A percentile compares a stretch with the other conserved stretches of the same genome.
Conservation (phyloP, 2,797 vertebrate species). For the Philypnodon macrostomus region DNA sequence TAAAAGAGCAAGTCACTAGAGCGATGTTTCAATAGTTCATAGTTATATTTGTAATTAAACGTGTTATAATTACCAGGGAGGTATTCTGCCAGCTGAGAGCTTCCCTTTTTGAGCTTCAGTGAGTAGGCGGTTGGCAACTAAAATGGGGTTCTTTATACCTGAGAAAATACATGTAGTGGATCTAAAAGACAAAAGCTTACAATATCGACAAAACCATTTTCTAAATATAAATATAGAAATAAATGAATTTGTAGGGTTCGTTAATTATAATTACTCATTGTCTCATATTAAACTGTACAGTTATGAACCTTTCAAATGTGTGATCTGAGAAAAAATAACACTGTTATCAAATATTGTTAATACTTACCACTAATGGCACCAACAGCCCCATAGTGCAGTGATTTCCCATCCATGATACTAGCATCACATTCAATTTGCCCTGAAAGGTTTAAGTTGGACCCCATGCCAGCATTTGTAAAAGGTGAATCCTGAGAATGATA, state of each 20-base stretch:
- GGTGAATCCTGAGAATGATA: slow-evolving; percentile 88
- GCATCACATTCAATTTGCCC: slow-evolving; percentile 98
- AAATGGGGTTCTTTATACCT: slow-evolving; percentile 98
- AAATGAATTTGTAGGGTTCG: too few relatives aligned
- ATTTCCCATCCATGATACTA: slow-evolving; percentile 98
- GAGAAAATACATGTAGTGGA: slow-evolving; percentile 8
- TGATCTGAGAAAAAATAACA: too few relatives aligned
- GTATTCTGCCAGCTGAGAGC: slow-evolving; percentile 96
- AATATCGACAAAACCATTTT: too few relatives aligned
- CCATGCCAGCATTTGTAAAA: slow-evolving; percentile 97
- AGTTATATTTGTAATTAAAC: slow-evolving; percentile 15
- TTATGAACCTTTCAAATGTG: too few relatives aligned
- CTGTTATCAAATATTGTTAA: slow-evolving; percentile 11
- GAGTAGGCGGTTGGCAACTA: slow-evolving; percentile 93
- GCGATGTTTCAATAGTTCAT: slow-evolving; percentile 1
- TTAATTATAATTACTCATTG: too few relatives aligned
- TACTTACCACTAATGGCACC: slow-evolving; percentile 93
- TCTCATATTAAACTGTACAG: too few relatives aligned
- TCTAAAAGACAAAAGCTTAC: too few relatives aligned
- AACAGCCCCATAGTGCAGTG: slow-evolving; percentile 94
- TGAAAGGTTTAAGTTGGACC: slow-evolving; percentile 95
- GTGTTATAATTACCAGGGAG: slow-evolving; percentile 89
- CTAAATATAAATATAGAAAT: too few relatives aligned
- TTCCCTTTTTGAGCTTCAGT: slow-evolving; percentile 98
- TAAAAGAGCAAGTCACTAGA: slow-evolving; percentile 62